A percentile compares a stretch with the other conserved stretches of the same genome.
Evolutionary conservation across 1,140 invertebrate genomes (phyloP).

Genomic region (Leptonema lineaticorne): DNA sequence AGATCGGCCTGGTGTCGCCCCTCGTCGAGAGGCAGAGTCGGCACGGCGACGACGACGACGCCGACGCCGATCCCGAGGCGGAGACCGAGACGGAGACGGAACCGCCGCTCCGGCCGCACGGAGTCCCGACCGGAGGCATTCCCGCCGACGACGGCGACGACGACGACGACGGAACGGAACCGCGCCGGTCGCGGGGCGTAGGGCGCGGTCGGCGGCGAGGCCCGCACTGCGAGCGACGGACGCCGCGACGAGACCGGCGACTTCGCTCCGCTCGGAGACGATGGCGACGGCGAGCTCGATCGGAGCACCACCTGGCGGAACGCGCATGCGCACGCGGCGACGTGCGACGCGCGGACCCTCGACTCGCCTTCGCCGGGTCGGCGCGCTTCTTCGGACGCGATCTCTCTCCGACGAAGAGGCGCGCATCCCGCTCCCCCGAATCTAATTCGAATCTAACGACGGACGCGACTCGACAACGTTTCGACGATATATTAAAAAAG

Average conservation of each 20-base stretch:
- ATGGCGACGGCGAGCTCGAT: no score
- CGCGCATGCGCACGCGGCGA: neutral
- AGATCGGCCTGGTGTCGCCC: slow-evolving; percentile 49
- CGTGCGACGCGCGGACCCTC: neutral
- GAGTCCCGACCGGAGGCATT: slow-evolving; percentile 22
- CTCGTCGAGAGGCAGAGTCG: slow-evolving; percentile 63
- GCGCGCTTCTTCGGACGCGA: no score
- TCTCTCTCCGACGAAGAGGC: slow-evolving; percentile 8
- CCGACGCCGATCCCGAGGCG: neutral
- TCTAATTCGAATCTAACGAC: no score
- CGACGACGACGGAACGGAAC: neutral
- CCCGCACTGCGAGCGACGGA: neutral
- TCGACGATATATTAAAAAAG: no score
- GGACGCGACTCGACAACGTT: neutral
- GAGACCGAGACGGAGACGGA: slow-evolving; percentile 19
- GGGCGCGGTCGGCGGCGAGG: neutral
- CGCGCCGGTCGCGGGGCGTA: slow-evolving; percentile 26
- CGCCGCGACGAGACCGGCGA: slow-evolving; percentile 10
- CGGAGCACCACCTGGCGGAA: slow-evolving; percentile 26
- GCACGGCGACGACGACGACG: slow-evolving; percentile 46
- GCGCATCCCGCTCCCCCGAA: neutral
- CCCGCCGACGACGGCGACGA: neutral
- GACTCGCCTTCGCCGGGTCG: neutral
- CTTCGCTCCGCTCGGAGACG: no score
- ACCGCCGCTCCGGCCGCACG: neutral